Base-by-base conservation (phyloP, 2,797 vertebrate genomes). In the Pogoniulus pusillus region DNA sequence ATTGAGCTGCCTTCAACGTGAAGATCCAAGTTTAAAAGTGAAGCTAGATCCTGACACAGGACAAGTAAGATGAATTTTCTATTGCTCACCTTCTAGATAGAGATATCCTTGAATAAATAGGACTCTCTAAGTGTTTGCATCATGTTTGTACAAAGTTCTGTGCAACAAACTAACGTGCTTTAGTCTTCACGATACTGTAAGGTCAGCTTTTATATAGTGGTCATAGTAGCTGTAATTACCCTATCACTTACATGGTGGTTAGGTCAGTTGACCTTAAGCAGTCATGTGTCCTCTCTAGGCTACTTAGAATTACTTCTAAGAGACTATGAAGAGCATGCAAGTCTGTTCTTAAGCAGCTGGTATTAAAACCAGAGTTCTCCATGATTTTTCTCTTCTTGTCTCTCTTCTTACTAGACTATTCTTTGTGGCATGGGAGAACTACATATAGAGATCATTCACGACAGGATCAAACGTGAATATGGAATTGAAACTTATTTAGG, bases 11-110 rank as follows among this genome's bases (percentile, higher is more conserved):
- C 98, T 99, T 77, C 98, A 99, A 95, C 98, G 98, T 95, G 99
- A 99, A 98, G 99, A 99, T 97, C 99, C 99, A 87, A 99, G 99
- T 93, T 98, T 99, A 54, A 99, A 99, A 98, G 98, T 99, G 95
- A 98, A 97, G 92, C 85, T 96, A 27, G 99, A 99, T 97, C 97
- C 98, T 5, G 98, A 99, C 89, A 99, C 98, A 89, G 98, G 99
- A 93, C 99, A 99, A 97, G 99, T 99, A 98, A 88, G 90, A 80
- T 54, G 7, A 78, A 58, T 57, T 34, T 87, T 82, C 29, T 55
- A 1, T 80, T 93, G 32, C 26, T 92, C 2, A 9, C 47, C 10
- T 80, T 72, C 16, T 3, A 55, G 16, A 8, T 66, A 39, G 55
- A 47, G 11, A 29, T 71, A 74, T 84, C 55, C 18, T 72, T 65